phyloP scores from a whole-genome alignment of 2,113 vertebrate species.

The Poicephalus gulielmi region DNA sequence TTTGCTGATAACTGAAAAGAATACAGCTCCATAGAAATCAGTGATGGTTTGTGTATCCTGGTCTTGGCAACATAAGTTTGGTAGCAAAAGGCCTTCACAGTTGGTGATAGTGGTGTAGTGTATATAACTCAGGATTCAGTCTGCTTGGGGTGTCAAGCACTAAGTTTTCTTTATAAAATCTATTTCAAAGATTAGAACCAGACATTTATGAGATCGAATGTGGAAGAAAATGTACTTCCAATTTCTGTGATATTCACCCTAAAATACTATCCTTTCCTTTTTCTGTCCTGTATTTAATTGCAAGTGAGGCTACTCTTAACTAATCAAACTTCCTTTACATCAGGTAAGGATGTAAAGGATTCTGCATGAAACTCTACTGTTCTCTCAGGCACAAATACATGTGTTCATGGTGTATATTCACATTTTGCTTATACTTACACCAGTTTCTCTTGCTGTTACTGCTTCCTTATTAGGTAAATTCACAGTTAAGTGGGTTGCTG shows the following conservation, averaged over 20 bases:
- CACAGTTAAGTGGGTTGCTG: not conserved
- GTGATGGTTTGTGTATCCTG: not conserved
- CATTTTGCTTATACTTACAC: rapidly evolving
- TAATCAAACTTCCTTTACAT: not conserved
- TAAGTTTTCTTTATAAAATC: not conserved
- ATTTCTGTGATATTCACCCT: not conserved
- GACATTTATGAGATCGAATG: not conserved
- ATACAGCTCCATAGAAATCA: not conserved
- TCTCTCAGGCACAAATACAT: not conserved
- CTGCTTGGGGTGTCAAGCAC: not conserved
- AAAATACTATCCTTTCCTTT: not conserved
- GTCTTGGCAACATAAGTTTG: not conserved
- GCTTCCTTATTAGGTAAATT: not conserved
- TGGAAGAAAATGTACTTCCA: not conserved
- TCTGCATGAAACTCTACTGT: not conserved
- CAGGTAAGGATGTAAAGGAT: not conserved
- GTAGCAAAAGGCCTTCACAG: not conserved
- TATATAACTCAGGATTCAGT: not conserved
- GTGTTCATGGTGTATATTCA: not conserved
- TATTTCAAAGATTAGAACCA: not conserved
- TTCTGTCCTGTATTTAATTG: not conserved
- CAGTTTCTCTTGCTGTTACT: not conserved
- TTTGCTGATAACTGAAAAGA: not conserved
- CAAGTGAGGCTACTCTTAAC: not conserved
- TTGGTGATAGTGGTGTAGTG: not conserved